Conservation (phyloP, 2,888 invertebrate species). For the Agonopterix heracliana region DNA sequence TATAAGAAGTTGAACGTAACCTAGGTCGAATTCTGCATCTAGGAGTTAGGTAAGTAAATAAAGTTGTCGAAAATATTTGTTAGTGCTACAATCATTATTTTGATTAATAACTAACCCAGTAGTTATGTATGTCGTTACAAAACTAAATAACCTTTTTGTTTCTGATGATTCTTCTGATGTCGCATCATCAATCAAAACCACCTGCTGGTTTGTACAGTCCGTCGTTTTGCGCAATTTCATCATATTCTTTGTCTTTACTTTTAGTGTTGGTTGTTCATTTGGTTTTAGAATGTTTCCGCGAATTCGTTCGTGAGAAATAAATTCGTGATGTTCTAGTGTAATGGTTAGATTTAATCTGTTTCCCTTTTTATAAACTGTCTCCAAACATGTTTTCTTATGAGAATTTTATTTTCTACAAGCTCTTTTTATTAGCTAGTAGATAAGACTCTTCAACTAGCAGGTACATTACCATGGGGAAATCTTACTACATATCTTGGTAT, state of each 20-base stretch:
- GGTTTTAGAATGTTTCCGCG: constrained; percentile 7
- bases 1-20: too few species aligned
- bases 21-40: too few species aligned
- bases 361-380: not conserved
- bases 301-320: constrained; percentile 19
- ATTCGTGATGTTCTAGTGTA: constrained; percentile 3
- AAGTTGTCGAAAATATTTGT: too few species aligned
- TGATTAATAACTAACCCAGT: too few species aligned
- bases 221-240: constrained; percentile 20
- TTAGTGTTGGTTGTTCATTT: constrained; percentile 9
- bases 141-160: constrained; percentile 1
- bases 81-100: too few species aligned
- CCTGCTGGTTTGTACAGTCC: constrained; percentile 12
- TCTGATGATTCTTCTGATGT: not conserved
- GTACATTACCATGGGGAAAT: too few species aligned
- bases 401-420: too few species aligned
- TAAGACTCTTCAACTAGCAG: too few species aligned
- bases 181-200: constrained; percentile 13
- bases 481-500: too few species aligned
- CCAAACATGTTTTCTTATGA: not conserved
- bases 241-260: constrained; percentile 17
- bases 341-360: constrained; percentile 6
- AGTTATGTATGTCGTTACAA: not conserved
- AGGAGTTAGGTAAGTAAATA: too few species aligned
- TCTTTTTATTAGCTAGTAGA: too few species aligned